Evolutionary conservation across 2,888 invertebrate genomes (phyloP), one percentile per base, ranked within the genome.

Genomic region (Xestia sexstrigata): DNA sequence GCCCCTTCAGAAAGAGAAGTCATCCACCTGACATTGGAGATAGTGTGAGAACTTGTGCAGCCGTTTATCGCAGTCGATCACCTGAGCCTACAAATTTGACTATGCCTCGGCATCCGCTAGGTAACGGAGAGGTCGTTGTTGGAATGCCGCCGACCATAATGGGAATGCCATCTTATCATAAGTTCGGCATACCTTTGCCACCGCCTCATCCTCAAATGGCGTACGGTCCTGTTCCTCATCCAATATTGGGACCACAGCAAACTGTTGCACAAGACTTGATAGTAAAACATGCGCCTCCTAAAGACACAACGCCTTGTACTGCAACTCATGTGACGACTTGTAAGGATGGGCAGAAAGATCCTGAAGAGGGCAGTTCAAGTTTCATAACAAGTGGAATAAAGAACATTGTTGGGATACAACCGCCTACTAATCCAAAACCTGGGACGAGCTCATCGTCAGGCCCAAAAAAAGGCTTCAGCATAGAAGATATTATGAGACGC

Each of bases 401-500:
- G 85, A 97, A 97, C 82, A 96, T 97, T 86, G 95, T 97, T 58
- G 97, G 97, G 0, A 97, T 97, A 83, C 96, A 97, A 88, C 97
- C 96, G 45, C 94, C 91, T 72, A 87, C 92, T 49, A 95, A 95
- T 87, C 95, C 96, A 2, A 97, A 97, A 62, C 97, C 97, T 20
- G 96, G 97, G 47, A 97, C 97, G 35, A 97, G 97, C 79, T 97
- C 97, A 65, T 96, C 97, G 0, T 97, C 97, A 88, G 97, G 97
- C 17, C 97, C 98, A 87, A 98, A 98, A 90, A 98, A 98, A 91
- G 99, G 99, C 30, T 99, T 99, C 94, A 98, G 98, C 92, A 99
- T 99, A 96, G 99, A 98, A 91, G 99, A 99, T 89, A 98, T 99
- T 88, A 98, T 99, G 99, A 97, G 98, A 91, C 98, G 98, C 94